Percentiles rank a stretch among this genome's conserved stretches.
Conservation (phyloP, 92 coral and sea anemone species). For the Actinostola sp. region DNA sequence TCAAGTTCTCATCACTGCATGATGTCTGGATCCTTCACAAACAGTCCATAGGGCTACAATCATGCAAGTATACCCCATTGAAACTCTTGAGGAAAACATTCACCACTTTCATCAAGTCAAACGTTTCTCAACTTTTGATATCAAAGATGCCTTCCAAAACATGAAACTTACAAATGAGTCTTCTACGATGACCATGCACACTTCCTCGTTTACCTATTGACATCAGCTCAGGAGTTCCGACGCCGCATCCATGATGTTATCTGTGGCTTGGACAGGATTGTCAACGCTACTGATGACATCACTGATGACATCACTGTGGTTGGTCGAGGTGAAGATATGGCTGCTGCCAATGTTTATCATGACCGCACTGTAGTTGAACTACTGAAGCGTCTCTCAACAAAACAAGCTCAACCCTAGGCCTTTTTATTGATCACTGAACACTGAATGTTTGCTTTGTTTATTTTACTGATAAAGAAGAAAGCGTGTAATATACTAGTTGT, state of each 20-base stretch:
- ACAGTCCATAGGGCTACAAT: conserved; percentile 53
- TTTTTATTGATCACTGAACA: too few species aligned
- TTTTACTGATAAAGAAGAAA: too few species aligned
- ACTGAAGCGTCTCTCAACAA: conserved; percentile 42
- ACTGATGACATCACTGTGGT: conserved; percentile 49
- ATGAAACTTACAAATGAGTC: conserved; percentile 36
- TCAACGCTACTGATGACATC: conserved; percentile 69
- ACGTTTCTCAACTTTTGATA: conserved; percentile 58
- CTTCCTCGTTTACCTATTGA: conserved; percentile 68
- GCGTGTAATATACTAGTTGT: too few species aligned
- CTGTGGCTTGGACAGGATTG: conserved; percentile 41
- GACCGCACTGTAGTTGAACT: conserved; percentile 41
- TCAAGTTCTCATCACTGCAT: too few species aligned
- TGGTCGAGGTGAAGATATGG: conserved; percentile 45
- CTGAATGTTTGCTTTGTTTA: too few species aligned
- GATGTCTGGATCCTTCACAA: conserved; percentile 65
- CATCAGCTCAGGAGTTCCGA: conserved; percentile 51
- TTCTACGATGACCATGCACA: conserved; percentile 56
- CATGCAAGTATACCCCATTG: conserved; percentile 49
- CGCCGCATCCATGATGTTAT: conserved; percentile 60
- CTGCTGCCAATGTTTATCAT: conserved; percentile 44
- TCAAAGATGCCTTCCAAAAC: conserved; percentile 57
- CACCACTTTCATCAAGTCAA: conserved; percentile 61
- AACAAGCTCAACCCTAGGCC: conserved; percentile 69
- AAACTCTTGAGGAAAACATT: conserved; percentile 58